phyloP scores from a whole-genome alignment of 92 coral and sea anemone species.

The Epizoanthus scotinus region DNA sequence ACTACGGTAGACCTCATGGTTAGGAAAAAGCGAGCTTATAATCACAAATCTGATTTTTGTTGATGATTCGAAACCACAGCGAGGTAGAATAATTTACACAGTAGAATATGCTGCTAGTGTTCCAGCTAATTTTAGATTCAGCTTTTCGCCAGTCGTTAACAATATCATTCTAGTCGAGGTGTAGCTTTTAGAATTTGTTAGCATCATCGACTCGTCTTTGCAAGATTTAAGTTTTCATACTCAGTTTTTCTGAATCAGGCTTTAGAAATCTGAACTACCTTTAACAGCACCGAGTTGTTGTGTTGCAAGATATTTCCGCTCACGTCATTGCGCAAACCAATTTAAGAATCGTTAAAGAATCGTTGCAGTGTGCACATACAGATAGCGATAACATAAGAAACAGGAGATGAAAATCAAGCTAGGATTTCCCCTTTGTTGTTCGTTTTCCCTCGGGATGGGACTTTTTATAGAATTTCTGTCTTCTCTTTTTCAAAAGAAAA shows the following conservation, averaged over 20 bases:
- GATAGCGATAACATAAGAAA: conserved; percentile 3
- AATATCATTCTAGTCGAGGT: no score
- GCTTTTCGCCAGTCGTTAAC: neutral
- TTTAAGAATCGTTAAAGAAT: conserved; percentile 30
- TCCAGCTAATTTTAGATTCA: neutral
- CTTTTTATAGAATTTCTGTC: conserved; percentile 14
- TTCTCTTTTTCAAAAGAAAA: conserved; percentile 20
- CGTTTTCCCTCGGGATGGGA: conserved; percentile 37
- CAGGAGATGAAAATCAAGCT: conserved; percentile 21
- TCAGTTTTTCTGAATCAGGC: neutral
- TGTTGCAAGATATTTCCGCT: neutral
- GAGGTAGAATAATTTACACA: conserved; percentile 3
- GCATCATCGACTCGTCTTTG: neutral
- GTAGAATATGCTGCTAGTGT: neutral
- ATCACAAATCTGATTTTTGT: neutral
- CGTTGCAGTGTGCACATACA: conserved; percentile 1
- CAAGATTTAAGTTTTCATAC: neutral
- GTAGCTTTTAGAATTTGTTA: neutral
- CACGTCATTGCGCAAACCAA: conserved; percentile 33
- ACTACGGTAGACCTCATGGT: neutral
- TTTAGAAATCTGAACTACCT: no score
- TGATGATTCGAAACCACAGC: neutral
- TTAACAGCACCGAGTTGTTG: neutral
- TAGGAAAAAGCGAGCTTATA: neutral
- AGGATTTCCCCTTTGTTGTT: conserved; percentile 33